Conservation (phyloP, 2,113 vertebrate genomes). For the Atherinomorus stipes region DNA sequence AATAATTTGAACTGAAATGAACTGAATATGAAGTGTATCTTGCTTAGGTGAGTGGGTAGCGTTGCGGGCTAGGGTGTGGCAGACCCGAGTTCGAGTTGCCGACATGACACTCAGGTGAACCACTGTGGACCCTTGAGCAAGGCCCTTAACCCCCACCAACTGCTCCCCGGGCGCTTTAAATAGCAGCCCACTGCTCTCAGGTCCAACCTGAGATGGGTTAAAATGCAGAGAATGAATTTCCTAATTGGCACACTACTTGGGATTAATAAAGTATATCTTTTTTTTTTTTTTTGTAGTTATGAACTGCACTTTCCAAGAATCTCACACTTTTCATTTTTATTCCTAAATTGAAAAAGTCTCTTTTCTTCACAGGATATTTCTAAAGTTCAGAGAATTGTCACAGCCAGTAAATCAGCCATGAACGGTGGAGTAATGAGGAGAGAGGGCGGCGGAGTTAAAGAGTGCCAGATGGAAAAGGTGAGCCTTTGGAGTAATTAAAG, state of each 20-base stretch:
- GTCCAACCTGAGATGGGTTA: too few species aligned
- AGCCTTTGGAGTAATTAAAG: conserved; percentile 68
- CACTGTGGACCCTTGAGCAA: too few species aligned
- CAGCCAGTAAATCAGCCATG: conserved; percentile 75
- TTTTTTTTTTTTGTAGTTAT: not conserved
- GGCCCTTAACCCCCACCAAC: too few species aligned
- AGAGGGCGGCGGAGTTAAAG: conserved; percentile 72
- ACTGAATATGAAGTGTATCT: not conserved
- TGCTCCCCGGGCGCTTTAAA: too few species aligned
- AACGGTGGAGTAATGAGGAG: conserved; percentile 75
- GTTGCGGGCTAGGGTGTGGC: too few species aligned
- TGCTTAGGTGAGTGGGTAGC: too few species aligned
- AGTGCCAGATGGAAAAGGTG: conserved; percentile 84
- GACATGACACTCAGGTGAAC: too few species aligned
- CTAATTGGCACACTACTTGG: too few species aligned
- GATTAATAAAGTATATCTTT: too few species aligned
- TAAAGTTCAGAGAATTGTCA: conserved; percentile 81
- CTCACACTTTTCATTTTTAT: conserved; percentile 20
- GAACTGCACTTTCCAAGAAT: conserved; percentile 18
- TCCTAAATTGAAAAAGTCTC: conserved; percentile 12
- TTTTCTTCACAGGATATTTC: conserved; percentile 80
- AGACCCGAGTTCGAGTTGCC: too few species aligned
- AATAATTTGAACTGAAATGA: conserved; percentile 22
- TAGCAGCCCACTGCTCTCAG: too few species aligned
- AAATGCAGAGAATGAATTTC: too few species aligned